A percentile compares a stretch with the other conserved stretches of the same genome.
phyloP scores from a whole-genome alignment of 2,888 invertebrate genomes.

The Eudasyphora cyanicolor region DNA sequence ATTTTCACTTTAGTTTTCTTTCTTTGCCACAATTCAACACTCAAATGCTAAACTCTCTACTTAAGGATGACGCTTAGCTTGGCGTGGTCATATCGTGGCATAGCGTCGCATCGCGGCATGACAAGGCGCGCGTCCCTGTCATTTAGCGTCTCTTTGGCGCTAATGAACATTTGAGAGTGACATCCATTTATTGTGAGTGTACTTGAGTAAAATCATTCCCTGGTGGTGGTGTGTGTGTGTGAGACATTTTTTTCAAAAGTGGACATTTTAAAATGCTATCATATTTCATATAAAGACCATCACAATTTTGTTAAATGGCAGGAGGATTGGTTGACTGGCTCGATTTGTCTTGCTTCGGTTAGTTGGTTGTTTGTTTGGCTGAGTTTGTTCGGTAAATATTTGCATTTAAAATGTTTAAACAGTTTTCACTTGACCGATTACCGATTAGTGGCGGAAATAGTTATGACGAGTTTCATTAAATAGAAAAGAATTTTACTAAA shows the following conservation, averaged over 20 bases:
- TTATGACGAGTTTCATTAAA: no score
- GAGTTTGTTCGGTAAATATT: no score
- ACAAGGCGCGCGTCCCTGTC: background rate
- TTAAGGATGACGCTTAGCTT: conserved; percentile 7
- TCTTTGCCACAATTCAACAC: background rate
- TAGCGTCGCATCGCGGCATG: background rate
- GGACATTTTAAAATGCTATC: conserved; percentile 53
- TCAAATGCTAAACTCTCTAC: conserved; percentile 22
- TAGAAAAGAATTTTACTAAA: no score
- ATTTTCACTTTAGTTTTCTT: background rate
- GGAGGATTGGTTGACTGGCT: background rate
- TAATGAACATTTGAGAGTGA: conserved; percentile 61
- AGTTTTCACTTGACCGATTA: background rate
- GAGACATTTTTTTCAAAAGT: conserved; percentile 52
- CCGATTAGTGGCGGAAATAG: no score
- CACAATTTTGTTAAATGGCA: no score
- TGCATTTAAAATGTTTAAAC: background rate
- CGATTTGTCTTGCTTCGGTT: no score
- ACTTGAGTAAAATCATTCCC: conserved; percentile 48
- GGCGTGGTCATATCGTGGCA: background rate
- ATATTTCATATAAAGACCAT: conserved; percentile 59
- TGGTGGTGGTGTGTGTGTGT: background rate
- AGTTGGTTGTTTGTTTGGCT: background rate
- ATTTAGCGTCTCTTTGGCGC: conserved; percentile 59
- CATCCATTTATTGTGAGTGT: conserved; percentile 55